Base-by-base conservation (phyloP, 1,140 invertebrate species). In the Aradophagus sp. region DNA sequence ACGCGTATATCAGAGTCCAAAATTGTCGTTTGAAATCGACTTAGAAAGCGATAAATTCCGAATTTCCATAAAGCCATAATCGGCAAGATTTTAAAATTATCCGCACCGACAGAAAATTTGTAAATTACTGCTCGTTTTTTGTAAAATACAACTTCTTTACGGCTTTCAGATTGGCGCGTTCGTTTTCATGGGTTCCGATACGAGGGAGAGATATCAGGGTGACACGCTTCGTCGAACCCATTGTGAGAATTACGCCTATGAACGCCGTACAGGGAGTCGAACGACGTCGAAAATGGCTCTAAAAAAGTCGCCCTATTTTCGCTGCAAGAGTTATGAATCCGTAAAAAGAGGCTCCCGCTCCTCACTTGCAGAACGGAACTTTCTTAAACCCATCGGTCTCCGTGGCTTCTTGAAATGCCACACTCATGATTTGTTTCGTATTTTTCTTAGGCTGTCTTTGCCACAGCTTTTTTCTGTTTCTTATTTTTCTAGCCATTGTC, bases 161-260 rank as follows among this genome's bases (percentile, higher is more conserved):
- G 48, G 23, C 42, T 48, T 55, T 55, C 34, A 61, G 56, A 69
- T 69, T 42, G 32, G 19, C 34, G 32, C 34, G 38, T 58, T 66
- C 55, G 44, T 44, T 45, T 55, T 65, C 59, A 53, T 48, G 55
- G 53, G 61, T 58, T 48, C 35, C 48, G 59, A 72, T 72, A 72
- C 55, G 68, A 71, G 59, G 68, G 68, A 65, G 41, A 71, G 68
- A 65, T 71, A 72, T 72, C 68, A 55, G 68, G 68, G 68, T 55
- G 68, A 65, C 61, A 72, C 61, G 68, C 68, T 72, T 48, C 59
- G 68, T 50, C 68, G 68, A 66, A 31, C 31, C 68, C 68, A 72
- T 72, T 72, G 69, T 72, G 61, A 61, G 56, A 72, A 72, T 72
- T 72, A 72, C 69, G 69, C 66, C 69, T 65, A 71, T 71, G 66